phyloP scores from a whole-genome alignment of 2,888 invertebrate genomes.

The Apamea epomidion region DNA sequence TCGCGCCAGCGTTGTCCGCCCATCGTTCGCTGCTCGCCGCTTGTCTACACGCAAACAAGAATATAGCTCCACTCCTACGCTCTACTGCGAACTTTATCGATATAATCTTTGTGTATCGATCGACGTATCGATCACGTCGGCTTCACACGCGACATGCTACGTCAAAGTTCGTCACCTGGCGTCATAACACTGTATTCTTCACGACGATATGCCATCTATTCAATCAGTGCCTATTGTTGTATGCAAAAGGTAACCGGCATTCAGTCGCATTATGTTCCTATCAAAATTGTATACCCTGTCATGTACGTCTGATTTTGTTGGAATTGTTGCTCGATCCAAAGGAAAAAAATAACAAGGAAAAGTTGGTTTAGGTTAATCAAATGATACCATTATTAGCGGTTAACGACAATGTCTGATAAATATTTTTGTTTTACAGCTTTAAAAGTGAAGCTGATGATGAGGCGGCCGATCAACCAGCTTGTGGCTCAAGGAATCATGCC shows the following conservation, averaged over 20 bases:
- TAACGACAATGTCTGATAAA: slow-evolving; percentile 46
- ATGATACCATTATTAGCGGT: slow-evolving; percentile 28
- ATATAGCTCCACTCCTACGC: slow-evolving; percentile 82
- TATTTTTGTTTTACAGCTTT: slow-evolving; percentile 93
- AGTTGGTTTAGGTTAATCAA: slow-evolving; percentile 46
- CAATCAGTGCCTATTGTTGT: slow-evolving; percentile 81
- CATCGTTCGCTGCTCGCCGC: slow-evolving; percentile 80
- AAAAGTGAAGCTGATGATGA: slow-evolving; percentile 98
- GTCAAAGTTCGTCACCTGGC: slow-evolving; percentile 84
- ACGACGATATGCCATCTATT: slow-evolving; percentile 74
- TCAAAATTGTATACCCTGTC: slow-evolving; percentile 49
- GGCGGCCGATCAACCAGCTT: slow-evolving; percentile 98
- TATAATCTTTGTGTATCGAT: slow-evolving; percentile 78
- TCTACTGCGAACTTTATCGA: slow-evolving; percentile 78
- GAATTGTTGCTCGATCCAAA: slow-evolving; percentile 28
- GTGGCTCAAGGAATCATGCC: slow-evolving; percentile 99
- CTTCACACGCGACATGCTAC: slow-evolving; percentile 75
- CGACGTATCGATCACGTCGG: slow-evolving; percentile 82
- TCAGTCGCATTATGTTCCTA: slow-evolving; percentile 57
- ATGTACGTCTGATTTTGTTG: slow-evolving; percentile 43
- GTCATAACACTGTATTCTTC: slow-evolving; percentile 79
- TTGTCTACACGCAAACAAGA: slow-evolving; percentile 84
- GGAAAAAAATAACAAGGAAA: slow-evolving; percentile 64
- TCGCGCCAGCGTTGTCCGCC: slow-evolving; percentile 87
- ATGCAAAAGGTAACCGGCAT: slow-evolving; percentile 77